Evolutionary conservation across 2,113 vertebrate species (phyloP).

Genomic region (Alosa alosa): DNA sequence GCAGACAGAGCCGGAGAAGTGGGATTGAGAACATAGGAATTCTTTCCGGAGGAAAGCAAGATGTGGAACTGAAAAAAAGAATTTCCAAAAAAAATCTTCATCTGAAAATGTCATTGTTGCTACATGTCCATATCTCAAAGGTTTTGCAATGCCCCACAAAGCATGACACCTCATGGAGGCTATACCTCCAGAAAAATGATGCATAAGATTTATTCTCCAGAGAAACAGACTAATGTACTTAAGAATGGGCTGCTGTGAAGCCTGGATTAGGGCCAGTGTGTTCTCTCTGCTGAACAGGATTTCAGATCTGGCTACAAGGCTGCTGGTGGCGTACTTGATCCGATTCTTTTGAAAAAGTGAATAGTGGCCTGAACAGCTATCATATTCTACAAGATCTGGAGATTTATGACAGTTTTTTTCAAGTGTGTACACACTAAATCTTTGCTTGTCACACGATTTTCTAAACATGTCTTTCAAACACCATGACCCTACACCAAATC

Average conservation of each 20-base stretch:
- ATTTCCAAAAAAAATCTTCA: background rate
- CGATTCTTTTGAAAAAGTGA: background rate
- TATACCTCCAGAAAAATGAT: no score
- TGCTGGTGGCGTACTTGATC: background rate
- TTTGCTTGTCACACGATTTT: no score
- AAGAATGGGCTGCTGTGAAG: background rate
- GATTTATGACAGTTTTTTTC: background rate
- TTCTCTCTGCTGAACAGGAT: background rate
- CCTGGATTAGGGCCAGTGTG: background rate
- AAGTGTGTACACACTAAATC: no score
- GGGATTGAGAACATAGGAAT: background rate
- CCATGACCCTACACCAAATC: no score
- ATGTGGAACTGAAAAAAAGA: background rate
- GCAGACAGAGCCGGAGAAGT: background rate
- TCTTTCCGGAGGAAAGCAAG: background rate
- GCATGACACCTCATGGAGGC: no score
- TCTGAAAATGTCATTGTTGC: background rate
- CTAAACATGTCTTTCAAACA: no score
- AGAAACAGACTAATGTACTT: background rate
- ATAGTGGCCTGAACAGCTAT: background rate
- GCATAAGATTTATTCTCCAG: background rate
- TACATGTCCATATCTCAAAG: background rate
- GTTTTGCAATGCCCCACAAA: background rate
- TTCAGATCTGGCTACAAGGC: background rate
- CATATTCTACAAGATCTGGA: background rate